phyloP scores from a whole-genome alignment of 1,140 invertebrate species.

The Pinna nobilis region DNA sequence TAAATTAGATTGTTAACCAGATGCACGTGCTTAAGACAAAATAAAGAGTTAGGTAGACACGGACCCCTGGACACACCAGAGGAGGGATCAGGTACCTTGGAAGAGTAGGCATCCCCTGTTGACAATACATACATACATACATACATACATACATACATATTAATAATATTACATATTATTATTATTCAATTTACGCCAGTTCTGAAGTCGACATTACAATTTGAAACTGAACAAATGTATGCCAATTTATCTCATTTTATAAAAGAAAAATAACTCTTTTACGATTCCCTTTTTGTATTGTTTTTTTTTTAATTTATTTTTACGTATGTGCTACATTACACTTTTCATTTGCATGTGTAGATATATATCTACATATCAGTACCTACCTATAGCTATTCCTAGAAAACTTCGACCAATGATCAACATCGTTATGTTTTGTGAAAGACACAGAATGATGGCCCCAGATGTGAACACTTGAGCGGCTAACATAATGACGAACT shows the following conservation, averaged over 20 bases:
- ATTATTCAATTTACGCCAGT: too few species aligned
- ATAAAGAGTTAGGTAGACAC: too few species aligned
- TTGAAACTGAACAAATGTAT: too few species aligned
- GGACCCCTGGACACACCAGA: neutral
- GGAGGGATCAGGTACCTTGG: too few species aligned
- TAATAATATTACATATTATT: too few species aligned
- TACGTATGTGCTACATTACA: neutral
- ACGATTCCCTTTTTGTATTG: neutral
- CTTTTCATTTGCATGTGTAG: neutral
- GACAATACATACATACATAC: neutral
- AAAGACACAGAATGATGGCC: constrained; percentile 60
- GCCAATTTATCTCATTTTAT: neutral
- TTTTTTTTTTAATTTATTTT: neutral
- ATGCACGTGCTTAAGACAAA: neutral
- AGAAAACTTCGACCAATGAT: constrained; percentile 78
- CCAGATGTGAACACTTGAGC: constrained; percentile 65
- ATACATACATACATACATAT: too few species aligned
- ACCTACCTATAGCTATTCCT: constrained; percentile 79
- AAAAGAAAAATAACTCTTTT: neutral
- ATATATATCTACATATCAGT: constrained; percentile 20
- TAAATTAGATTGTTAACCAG: neutral
- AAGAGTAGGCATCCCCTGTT: too few species aligned
- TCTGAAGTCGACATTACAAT: too few species aligned
- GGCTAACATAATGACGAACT: constrained; percentile 64
- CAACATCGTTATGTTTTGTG: constrained; percentile 72